phyloP scores from a whole-genome alignment of 2,888 invertebrate species.

The Nephrotoma appendiculata region DNA sequence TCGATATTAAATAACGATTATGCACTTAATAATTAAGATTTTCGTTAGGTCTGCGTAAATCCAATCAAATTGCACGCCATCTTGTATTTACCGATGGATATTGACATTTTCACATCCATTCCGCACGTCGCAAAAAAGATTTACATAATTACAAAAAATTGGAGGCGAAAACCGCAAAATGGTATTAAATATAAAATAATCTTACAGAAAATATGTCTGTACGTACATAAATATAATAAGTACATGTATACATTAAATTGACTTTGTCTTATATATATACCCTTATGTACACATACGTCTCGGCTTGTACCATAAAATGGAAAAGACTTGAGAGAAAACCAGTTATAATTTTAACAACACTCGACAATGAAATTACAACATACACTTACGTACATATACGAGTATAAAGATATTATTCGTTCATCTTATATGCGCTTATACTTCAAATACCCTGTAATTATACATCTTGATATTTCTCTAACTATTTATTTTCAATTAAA shows the following conservation, averaged over 20 bases:
- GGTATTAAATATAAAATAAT: background rate
- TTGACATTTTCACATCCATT: background rate
- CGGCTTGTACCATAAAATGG: background rate
- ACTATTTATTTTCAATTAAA: background rate
- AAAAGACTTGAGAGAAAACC: background rate
- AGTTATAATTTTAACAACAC: background rate
- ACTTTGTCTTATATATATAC: background rate
- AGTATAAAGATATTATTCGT: background rate
- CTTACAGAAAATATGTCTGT: background rate
- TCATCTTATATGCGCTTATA: background rate
- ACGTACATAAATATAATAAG: background rate
- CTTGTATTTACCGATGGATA: background rate
- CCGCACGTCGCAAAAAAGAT: background rate
- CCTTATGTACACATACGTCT: background rate
- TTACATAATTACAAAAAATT: background rate
- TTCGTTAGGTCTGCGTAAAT: background rate
- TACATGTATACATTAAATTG: too few species aligned
- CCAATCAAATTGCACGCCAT: background rate
- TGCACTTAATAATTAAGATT: background rate
- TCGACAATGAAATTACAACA: background rate
- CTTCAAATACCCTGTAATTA: background rate
- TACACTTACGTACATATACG: background rate
- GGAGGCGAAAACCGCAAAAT: background rate
- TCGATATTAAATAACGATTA: background rate
- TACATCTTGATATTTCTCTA: background rate